Percentiles rank a stretch among this genome's conserved stretches.
Evolutionary conservation across 2,797 vertebrate genomes (phyloP).

Genomic region (Chelonia mydas): DNA sequence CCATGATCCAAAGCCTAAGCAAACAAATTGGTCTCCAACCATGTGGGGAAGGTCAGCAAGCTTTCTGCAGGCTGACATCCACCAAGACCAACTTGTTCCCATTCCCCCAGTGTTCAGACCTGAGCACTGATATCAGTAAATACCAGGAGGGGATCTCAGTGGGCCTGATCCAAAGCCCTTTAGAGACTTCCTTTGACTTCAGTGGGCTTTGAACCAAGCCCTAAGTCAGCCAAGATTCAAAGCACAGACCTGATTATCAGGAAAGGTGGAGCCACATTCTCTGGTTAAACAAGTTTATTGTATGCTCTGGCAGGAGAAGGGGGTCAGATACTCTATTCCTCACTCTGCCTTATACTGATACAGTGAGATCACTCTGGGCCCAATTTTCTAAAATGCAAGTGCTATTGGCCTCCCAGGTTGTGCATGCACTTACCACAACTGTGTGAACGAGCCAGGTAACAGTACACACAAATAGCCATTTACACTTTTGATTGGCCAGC

Average conservation of each 20-base stretch:
- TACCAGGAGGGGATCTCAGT: too few relatives aligned
- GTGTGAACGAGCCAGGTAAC: neutral
- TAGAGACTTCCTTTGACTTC: neutral
- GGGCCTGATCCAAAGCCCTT: neutral
- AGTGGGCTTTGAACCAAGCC: neutral
- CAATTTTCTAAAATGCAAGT: neutral
- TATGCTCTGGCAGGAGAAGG: neutral
- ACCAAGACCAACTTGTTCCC: too few relatives aligned
- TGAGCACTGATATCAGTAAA: neutral
- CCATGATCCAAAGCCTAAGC: too few relatives aligned
- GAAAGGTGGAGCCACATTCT: neutral
- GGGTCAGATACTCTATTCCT: too few relatives aligned
- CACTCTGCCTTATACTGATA: too few relatives aligned
- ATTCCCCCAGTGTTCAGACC: neutral
- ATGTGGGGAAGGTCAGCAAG: too few relatives aligned
- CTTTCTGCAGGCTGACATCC: too few relatives aligned
- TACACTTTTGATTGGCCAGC: fast-evolving
- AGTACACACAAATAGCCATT: neutral
- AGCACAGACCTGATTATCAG: too few relatives aligned
- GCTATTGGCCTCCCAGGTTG: neutral
- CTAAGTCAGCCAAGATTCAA: neutral
- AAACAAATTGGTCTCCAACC: too few relatives aligned
- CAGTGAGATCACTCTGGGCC: neutral
- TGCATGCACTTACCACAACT: neutral
- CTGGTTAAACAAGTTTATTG: neutral